phyloP scores from a whole-genome alignment of 1,140 invertebrate genomes.

The Brachionus asplanchnoidis region DNA sequence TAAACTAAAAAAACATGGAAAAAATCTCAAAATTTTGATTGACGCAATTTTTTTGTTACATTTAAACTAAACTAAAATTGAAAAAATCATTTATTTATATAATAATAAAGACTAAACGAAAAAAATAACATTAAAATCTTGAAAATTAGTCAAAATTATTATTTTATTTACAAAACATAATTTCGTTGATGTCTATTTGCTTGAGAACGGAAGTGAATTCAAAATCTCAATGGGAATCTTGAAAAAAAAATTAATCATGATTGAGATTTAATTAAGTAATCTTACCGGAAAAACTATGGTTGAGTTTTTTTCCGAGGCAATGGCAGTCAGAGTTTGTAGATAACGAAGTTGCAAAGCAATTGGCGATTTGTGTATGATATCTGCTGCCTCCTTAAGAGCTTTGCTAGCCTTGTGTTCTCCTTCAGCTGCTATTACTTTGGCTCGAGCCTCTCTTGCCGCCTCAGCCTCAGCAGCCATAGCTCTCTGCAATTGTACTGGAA shows the following conservation, averaged over 20 bases:
- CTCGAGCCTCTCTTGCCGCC: conserved; percentile 50
- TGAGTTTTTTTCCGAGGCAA: conserved; percentile 94
- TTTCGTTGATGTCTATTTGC: background rate
- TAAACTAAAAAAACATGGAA: background rate
- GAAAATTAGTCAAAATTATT: background rate
- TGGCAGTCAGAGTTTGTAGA: conserved; percentile 80
- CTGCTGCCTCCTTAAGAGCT: conserved; percentile 40
- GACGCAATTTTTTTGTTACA: background rate
- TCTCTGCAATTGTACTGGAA: conserved; percentile 42
- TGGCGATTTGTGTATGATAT: conserved; percentile 56
- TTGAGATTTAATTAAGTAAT: background rate
- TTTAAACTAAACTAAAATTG: background rate
- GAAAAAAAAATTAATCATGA: background rate
- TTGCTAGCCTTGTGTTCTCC: conserved; percentile 42
- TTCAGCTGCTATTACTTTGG: conserved; percentile 48
- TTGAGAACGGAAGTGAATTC: conserved; percentile 28
- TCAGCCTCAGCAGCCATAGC: conserved; percentile 54
- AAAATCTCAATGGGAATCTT: conserved; percentile 38
- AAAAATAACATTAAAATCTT: background rate
- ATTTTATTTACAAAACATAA: background rate
- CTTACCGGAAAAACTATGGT: conserved; percentile 88
- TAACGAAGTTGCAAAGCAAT: conserved; percentile 74
- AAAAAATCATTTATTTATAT: background rate
- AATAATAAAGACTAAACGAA: background rate
- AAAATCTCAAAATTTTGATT: background rate